Conservation (phyloP, 2,113 vertebrate species). For the Microcebus murinus region DNA sequence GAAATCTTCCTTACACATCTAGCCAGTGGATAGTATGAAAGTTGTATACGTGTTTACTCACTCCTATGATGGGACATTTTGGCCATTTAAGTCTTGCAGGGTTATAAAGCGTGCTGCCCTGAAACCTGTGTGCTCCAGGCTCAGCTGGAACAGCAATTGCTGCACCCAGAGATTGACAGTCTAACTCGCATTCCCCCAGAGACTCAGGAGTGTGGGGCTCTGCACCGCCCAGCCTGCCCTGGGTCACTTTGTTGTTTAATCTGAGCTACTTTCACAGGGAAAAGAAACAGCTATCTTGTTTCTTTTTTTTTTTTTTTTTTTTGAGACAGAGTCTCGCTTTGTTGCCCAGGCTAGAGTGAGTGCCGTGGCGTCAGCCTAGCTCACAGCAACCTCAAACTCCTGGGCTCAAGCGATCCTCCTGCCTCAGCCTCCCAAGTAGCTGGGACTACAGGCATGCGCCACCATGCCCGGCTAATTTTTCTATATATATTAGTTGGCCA, state of each 20-base stretch:
- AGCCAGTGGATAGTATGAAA: fast-evolving
- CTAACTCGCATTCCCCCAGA: fast-evolving
- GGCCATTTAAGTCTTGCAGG: not conserved
- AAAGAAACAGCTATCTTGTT: not conserved
- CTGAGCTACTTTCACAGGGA: not conserved
- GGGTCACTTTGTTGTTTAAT: not conserved
- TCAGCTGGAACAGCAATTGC: not conserved
- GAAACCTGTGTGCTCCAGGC: not conserved
- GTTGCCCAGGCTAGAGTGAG: too few species aligned
- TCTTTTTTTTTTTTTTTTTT: not conserved
- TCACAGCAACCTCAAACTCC: too few species aligned
- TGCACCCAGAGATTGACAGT: not conserved
- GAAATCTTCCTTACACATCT: not conserved
- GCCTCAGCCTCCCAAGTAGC: too few species aligned
- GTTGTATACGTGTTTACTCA: fast-evolving
- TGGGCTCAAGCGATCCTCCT: too few species aligned
- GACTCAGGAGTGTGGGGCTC: not conserved
- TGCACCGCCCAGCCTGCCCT: not conserved
- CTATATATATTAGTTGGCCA: too few species aligned
- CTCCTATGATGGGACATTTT: fast-evolving
- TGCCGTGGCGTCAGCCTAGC: too few species aligned
- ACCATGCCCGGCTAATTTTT: too few species aligned
- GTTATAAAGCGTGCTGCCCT: fast-evolving
- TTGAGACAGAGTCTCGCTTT: too few species aligned
- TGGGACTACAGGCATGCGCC: too few species aligned